Conservation (phyloP, 2,888 invertebrate genomes). For the Eurytoma adleriae region DNA sequence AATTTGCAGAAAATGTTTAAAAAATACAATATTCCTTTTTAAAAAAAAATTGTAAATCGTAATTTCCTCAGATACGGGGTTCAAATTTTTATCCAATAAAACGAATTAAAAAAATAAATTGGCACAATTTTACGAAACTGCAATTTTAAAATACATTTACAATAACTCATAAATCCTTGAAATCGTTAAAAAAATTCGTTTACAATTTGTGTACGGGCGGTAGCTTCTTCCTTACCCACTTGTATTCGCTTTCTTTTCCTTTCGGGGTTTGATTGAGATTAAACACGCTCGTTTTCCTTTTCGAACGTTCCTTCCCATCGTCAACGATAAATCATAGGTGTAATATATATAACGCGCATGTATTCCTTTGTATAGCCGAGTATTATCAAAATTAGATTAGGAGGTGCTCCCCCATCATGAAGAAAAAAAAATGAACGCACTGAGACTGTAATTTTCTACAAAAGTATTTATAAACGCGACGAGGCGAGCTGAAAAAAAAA, state of each 20-base stretch:
- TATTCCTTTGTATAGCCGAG: slow-evolving; percentile 19
- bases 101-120: too few species aligned
- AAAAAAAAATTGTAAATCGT: too few species aligned
- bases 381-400: slow-evolving; percentile 52
- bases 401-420: slow-evolving; percentile 29
- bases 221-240: not conserved
- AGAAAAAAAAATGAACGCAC: slow-evolving; percentile 53
- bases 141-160: too few species aligned
- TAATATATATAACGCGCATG: slow-evolving; percentile 6
- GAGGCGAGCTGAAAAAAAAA: slow-evolving; percentile 18
- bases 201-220: too few species aligned
- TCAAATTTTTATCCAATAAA: too few species aligned
- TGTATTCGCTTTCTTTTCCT: not conserved
- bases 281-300: slow-evolving; percentile 8
- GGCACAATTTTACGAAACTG: too few species aligned
- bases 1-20: too few species aligned
- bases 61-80: too few species aligned
- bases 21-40: too few species aligned
- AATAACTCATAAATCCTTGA: too few species aligned
- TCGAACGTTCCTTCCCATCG: slow-evolving; percentile 23
- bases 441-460: slow-evolving; percentile 68
- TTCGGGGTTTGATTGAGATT: not conserved
- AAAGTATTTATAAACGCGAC: slow-evolving; percentile 55
- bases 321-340: slow-evolving; percentile 11
- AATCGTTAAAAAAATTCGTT: too few species aligned